These are phyloP conservation scores for Aleiodes leptofemur DNA, from an alignment of 2,888 invertebrate genomes.

Conservation along the genomic window DNA sequence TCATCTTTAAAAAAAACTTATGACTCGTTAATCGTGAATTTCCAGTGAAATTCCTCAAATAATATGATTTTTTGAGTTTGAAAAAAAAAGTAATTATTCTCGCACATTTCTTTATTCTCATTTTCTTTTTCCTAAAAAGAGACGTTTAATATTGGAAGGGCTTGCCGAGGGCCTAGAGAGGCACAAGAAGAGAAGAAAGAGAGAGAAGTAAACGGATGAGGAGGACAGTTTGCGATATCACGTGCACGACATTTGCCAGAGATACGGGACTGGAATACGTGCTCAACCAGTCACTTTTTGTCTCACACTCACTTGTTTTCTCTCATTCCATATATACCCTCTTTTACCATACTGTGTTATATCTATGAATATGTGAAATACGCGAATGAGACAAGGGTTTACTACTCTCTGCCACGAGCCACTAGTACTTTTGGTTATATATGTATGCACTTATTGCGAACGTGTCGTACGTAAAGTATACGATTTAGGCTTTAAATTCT, in stretches of 20 bases:
- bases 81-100: too few relatives aligned
- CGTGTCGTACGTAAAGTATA: constrained; percentile 29
- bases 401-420: constrained; percentile 16
- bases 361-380: constrained; percentile 15
- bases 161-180: not conserved
- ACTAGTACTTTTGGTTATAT: constrained; percentile 1
- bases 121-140: too few relatives aligned
- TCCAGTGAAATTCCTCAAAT: too few relatives aligned
- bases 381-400: constrained; percentile 8
- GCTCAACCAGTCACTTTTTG: not conserved
- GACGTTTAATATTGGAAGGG: not conserved
- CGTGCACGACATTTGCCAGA: constrained; percentile 29
- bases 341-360: not conserved
- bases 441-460: constrained; percentile 26
- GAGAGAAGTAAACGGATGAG: not conserved
- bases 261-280: constrained; percentile 28
- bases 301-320: constrained; percentile 13
- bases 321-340: not conserved
- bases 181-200: too few relatives aligned
- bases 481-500: constrained; percentile 23
- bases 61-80: too few relatives aligned
- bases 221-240: constrained; percentile 27
- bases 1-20: too few relatives aligned
- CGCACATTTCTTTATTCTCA: too few relatives aligned
- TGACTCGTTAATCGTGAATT: too few relatives aligned